Base-by-base conservation (phyloP, 2,113 vertebrate species). In the Reinhardtius hippoglossoides region DNA sequence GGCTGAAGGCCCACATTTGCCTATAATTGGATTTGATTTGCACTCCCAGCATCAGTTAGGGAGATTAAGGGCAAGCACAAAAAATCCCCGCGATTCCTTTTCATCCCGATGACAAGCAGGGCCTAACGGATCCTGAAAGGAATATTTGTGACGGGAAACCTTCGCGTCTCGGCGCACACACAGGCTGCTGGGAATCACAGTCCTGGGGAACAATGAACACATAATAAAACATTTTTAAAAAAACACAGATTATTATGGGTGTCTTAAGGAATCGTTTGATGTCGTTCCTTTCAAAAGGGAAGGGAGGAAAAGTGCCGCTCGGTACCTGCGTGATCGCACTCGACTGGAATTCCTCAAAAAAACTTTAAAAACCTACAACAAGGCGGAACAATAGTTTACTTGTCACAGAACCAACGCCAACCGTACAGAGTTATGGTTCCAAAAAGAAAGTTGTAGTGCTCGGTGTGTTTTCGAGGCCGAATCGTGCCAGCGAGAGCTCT, bases 11-110 rank as follows among this genome's bases (percentile, higher is more conserved):
- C 88, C 89, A 88, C 89, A 82, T 85, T 31, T 80, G 84, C 79
- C 88, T 84, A 78, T 92, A 89, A 92, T 92, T 93, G 89, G 89
- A 93, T 91, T 92, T 82, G 88, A 89, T 90, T 91, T 88, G 88
- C 90, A 89, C 89, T 92, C 87, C 78, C 84, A 91, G 88, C 89
- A 90, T 91, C 91, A 92, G 89, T 93, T 90, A 90, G 90, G 80
- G 89, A 89, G 91, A 92, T 93, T 93, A 93, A 87, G 90, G 88
- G 81, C 89, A 84, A 81, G 83, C 88, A 85, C 88, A 91, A 79
- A 79, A 91, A 91, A 89, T 88, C 88, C 90, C 80, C 86, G 67
- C 79, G 54, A 89, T 91, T 93, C 82, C 88, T 91, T 92, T 91
- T 91, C 88, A 92, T 91, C 80, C 87, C 58, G 82, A 85, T 91